Evolutionary conservation across 1,140 invertebrate species (phyloP).

Genomic region (Ostrea edulis): DNA sequence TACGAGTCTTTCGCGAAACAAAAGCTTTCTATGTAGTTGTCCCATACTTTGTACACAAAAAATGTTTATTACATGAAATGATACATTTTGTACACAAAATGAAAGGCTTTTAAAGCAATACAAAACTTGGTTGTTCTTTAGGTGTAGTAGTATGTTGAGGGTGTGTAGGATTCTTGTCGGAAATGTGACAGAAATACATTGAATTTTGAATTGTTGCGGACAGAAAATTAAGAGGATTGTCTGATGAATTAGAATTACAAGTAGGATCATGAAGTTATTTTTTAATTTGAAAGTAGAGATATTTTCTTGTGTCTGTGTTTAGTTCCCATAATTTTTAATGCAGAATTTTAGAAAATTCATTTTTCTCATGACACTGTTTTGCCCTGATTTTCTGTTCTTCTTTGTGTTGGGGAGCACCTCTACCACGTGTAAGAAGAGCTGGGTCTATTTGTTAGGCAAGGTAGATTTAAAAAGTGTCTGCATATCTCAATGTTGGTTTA

Average conservation of each 20-base stretch:
- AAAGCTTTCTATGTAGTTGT: no score
- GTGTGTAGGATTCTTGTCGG: no score
- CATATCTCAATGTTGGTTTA: background rate
- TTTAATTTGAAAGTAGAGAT: background rate
- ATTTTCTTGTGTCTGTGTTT: background rate
- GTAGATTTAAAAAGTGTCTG: background rate
- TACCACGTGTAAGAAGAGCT: background rate
- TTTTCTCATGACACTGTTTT: conserved; percentile 31
- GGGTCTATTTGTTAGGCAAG: background rate
- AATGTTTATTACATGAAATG: no score
- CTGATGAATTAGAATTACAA: background rate
- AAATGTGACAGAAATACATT: background rate
- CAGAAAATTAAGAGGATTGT: background rate
- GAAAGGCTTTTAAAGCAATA: no score
- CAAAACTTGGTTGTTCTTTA: no score
- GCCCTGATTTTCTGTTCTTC: background rate
- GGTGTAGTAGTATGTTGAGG: no score
- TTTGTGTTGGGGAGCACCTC: background rate
- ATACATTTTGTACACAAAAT: no score
- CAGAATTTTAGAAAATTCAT: background rate
- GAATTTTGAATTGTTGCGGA: background rate
- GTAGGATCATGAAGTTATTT: background rate
- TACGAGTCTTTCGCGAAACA: no score
- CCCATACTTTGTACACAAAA: no score
- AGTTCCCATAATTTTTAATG: background rate